Evolutionary conservation across 2,888 invertebrate genomes (phyloP), one percentile per base, ranked within the genome.

Genomic region (Gortyna flavago): DNA sequence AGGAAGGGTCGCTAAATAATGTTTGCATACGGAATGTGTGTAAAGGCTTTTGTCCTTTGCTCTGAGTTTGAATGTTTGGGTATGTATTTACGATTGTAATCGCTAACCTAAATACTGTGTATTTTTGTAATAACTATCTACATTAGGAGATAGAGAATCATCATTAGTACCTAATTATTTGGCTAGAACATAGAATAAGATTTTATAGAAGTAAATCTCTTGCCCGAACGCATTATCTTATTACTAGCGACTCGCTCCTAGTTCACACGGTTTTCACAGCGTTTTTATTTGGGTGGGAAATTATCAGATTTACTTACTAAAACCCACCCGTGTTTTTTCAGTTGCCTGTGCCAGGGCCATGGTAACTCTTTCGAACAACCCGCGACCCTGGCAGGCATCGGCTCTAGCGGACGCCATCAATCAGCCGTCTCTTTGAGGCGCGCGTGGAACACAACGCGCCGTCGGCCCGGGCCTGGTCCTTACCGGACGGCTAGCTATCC

Each of bases 61-160:
- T 68, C 51, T 25, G 2, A 21, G 62, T 35, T 35, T 16, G 41
- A 32, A 67, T 67, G 83, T 78, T 83, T 81, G 51, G 21, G 59
- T 78, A 59, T 44, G 71, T 44, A 71, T 68, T 77, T n/a, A 2
- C 62, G 3, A 77, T 67, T 70, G 71, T 83, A 62, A 68, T 67
- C 41, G 16, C 16, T 16, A 57, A 35, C 51, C 66, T 18, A 59
- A 29, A 48, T 16, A 7, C 2, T 48, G 16, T 48, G 16, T 79
- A 16, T 81, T 59, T 77, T 29, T 64, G 21, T 59, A 44, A 77
- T 11, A 35, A 16, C 2, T 66, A 57, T 61, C 35, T n/a, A 57
- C 38, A 71, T 64, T 64, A 68, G 21, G 13, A 77, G 83, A 82
- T 51, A 61, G 35, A 29, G 29, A 16, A 35, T 6, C 16, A 59